These are phyloP conservation scores for Chamaea fasciata DNA, from an alignment of 2,113 vertebrate species.

Conservation along the genomic window DNA sequence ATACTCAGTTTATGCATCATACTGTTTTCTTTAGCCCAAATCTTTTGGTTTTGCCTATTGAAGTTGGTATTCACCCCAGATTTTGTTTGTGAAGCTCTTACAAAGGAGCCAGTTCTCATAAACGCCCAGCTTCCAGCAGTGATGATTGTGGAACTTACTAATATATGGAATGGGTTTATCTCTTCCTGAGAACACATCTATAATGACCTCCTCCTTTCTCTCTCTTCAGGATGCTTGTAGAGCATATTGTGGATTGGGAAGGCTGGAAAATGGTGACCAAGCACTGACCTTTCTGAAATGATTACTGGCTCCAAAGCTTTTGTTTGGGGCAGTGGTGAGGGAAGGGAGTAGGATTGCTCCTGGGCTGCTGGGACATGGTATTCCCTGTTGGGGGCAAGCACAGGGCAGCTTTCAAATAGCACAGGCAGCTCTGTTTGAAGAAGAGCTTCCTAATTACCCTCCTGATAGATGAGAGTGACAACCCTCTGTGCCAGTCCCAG, in stretches of 20 bases:
- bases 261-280: background rate
- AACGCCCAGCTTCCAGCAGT: background rate
- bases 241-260: background rate
- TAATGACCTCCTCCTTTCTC: background rate
- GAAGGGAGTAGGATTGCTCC: background rate
- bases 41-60: background rate
- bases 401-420: background rate
- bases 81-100: background rate
- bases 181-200: background rate
- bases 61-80: background rate
- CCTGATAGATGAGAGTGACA: background rate
- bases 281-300: background rate
- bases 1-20: background rate
- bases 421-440: background rate
- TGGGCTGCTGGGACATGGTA: rapidly evolving
- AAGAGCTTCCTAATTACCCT: background rate
- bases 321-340: background rate
- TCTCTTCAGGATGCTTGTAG: background rate
- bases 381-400: rapidly evolving
- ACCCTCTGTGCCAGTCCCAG: background rate
- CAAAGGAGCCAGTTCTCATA: background rate
- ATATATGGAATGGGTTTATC: background rate
- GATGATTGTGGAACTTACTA: background rate
- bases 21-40: background rate
- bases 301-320: background rate